Evolutionary conservation across 1,140 invertebrate species (phyloP).

Genomic region (Aplysia californica): DNA sequence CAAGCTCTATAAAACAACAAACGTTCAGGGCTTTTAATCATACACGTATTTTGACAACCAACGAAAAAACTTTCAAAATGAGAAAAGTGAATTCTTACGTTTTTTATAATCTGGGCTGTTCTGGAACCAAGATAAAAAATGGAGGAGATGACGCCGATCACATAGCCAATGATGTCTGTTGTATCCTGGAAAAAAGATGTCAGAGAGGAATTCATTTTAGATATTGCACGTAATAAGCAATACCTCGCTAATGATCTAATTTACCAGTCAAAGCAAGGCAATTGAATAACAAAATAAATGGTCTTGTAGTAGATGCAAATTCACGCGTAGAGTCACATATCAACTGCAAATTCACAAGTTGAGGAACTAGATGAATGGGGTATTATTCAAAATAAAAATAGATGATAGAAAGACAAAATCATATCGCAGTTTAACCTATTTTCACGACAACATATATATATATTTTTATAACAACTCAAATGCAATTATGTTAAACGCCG

Average conservation of each 20-base stretch:
- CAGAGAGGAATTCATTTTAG: background rate
- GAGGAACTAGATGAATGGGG: no score
- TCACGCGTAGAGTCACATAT: background rate
- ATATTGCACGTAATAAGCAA: background rate
- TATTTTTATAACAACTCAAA: background rate
- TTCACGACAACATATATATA: background rate
- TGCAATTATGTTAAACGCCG: no score
- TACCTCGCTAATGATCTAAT: background rate
- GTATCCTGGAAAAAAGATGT: constrained; percentile 9
- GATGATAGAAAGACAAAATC: background rate
- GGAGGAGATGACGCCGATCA: constrained; percentile 10
- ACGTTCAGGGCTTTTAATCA: background rate
- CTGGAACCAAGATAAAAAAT: constrained; percentile 26
- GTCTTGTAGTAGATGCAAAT: background rate
- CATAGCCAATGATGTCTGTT: constrained; percentile 19
- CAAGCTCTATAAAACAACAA: background rate
- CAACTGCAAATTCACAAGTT: no score
- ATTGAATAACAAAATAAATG: background rate
- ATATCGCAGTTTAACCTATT: background rate
- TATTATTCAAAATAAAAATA: no score
- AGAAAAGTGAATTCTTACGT: constrained; percentile 17
- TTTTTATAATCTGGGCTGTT: constrained; percentile 22
- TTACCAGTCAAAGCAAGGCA: background rate
- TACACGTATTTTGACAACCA: background rate
- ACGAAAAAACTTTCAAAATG: no score